Evolutionary conservation across 2,113 vertebrate species (phyloP).

Genomic region (Centrocercus urophasianus): DNA sequence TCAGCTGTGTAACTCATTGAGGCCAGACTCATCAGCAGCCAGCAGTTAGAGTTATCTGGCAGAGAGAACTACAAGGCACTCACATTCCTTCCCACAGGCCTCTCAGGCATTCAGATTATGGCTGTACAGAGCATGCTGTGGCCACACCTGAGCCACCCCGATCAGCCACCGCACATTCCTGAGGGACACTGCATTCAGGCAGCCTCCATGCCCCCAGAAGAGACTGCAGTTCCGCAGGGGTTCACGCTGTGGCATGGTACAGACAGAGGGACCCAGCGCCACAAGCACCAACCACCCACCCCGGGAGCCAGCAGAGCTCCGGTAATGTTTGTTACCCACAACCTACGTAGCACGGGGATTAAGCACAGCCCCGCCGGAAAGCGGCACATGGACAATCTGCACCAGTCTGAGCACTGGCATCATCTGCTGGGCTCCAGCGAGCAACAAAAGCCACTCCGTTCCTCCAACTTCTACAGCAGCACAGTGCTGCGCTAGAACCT

Average conservation of each 20-base stretch:
- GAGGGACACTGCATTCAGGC: background rate
- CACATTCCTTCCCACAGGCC: constrained; percentile 27
- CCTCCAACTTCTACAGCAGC: fast-evolving
- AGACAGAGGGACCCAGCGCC: background rate
- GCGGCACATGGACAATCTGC: background rate
- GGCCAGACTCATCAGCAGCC: background rate
- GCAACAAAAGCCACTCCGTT: background rate
- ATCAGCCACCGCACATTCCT: constrained; percentile 4
- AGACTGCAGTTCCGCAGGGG: background rate
- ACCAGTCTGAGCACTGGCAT: background rate
- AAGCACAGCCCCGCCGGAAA: background rate
- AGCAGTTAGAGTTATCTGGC: constrained; percentile 13
- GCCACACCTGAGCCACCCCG: constrained; percentile 52
- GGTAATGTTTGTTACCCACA: background rate
- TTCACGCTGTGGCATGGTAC: fast-evolving
- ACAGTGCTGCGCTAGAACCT: background rate
- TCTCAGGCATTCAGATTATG: constrained; percentile 40
- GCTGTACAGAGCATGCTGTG: background rate
- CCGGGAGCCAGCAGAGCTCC: background rate
- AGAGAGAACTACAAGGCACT: background rate
- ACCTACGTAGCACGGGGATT: background rate
- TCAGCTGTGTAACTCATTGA: background rate
- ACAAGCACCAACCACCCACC: background rate
- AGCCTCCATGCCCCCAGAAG: background rate
- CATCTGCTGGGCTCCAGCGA: background rate